A percentile compares a stretch with the other conserved stretches of the same genome.
These are phyloP conservation scores for Thymelicus acteon DNA, from an alignment of 2,888 invertebrate species.

Conservation along the genomic window DNA sequence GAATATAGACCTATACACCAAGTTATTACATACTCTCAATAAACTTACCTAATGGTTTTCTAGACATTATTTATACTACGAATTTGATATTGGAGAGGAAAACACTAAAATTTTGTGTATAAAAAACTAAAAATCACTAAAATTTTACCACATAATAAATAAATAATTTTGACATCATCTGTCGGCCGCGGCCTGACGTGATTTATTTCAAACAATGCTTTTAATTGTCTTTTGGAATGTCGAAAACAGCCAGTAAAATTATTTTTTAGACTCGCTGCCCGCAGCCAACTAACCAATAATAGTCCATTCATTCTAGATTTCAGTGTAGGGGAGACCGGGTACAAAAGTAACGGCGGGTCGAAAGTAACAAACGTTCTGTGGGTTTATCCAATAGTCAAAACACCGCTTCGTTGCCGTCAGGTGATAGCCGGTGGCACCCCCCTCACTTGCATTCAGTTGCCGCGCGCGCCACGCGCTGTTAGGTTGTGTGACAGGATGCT, in stretches of 20 bases:
- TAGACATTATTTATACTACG: slow-evolving; percentile 23
- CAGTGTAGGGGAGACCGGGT: no score
- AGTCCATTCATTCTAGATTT: no score
- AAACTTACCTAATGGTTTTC: slow-evolving; percentile 26
- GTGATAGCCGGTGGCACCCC: no score
- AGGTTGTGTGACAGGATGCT: no score
- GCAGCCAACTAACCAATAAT: no score
- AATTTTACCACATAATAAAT: slow-evolving; percentile 24
- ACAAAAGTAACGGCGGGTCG: no score
- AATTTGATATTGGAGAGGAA: not conserved
- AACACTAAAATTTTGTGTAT: not conserved
- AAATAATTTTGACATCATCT: slow-evolving; percentile 20
- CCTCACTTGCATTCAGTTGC: no score
- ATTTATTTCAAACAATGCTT: not conserved
- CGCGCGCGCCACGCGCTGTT: no score
- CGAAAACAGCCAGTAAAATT: not conserved
- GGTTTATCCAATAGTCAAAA: no score
- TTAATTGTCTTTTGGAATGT: not conserved
- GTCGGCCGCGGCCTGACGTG: slow-evolving; percentile 26
- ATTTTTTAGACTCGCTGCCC: no score
- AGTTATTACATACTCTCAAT: not conserved
- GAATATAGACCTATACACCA: not conserved
- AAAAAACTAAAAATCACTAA: slow-evolving; percentile 13
- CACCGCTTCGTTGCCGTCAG: no score
- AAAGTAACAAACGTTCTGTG: no score